Percentiles rank a stretch among this genome's conserved stretches.
Evolutionary conservation across 1,140 invertebrate species (phyloP).

Genomic region (Meloidogyne hapla): DNA sequence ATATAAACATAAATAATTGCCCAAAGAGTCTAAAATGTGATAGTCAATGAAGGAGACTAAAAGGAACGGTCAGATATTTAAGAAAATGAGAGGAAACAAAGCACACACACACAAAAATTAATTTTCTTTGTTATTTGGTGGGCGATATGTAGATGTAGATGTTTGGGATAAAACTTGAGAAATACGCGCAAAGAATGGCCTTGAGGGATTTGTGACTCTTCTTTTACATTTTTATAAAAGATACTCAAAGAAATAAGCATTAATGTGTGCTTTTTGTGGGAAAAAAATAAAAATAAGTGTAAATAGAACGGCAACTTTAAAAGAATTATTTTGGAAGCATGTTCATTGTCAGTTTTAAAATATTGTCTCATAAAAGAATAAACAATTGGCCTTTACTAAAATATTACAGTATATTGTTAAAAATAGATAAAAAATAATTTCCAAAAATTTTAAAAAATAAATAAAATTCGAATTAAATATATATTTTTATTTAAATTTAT

Average conservation of each 20-base stretch:
- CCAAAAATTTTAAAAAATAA: too few species aligned
- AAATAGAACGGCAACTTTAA: slow-evolving; percentile 5
- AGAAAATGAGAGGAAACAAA: not conserved
- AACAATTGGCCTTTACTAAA: not conserved
- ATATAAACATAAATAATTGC: too few species aligned
- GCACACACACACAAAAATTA: not conserved
- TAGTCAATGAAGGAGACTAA: too few species aligned
- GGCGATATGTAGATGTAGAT: not conserved
- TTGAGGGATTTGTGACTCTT: not conserved
- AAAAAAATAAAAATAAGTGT: not conserved
- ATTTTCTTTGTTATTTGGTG: not conserved
- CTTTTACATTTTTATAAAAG: not conserved
- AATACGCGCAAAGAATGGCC: not conserved
- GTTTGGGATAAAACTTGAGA: not conserved
- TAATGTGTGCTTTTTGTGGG: not conserved
- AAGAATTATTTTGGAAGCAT: not conserved
- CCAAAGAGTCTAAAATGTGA: too few species aligned
- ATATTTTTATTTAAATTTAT: too few species aligned
- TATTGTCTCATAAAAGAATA: too few species aligned
- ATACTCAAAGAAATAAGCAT: not conserved
- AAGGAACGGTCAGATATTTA: not conserved
- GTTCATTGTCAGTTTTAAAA: not conserved
- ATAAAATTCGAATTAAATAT: too few species aligned
- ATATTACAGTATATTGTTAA: too few species aligned
- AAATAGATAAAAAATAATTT: too few species aligned